Evolutionary conservation across 2,888 invertebrate genomes (phyloP).

Genomic region (Aleiodes leptofemur): DNA sequence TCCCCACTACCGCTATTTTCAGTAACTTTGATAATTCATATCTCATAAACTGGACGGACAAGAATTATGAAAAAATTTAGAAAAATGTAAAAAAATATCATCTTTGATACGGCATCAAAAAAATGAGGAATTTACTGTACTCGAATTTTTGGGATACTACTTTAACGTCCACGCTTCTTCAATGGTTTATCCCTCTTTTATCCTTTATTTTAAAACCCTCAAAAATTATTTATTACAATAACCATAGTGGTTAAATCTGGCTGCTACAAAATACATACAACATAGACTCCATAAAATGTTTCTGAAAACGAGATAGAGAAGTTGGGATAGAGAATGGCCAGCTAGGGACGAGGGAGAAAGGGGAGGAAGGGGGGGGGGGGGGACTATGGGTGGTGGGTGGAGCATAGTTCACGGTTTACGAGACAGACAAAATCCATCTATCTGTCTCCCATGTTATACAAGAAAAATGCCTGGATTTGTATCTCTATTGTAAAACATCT

Average conservation of each 20-base stretch:
- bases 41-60: too few relatives aligned
- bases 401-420: slow-evolving; percentile 43
- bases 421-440: slow-evolving; percentile 46
- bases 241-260: slow-evolving; percentile 23
- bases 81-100: too few relatives aligned
- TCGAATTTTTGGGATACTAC: too few relatives aligned
- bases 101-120: too few relatives aligned
- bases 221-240: slow-evolving; percentile 1
- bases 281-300: slow-evolving; percentile 29
- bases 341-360: background rate
- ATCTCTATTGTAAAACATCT: slow-evolving; percentile 32
- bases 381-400: background rate
- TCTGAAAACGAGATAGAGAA: slow-evolving; percentile 4
- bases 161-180: background rate
- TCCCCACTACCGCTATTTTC: too few relatives aligned
- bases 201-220: too few relatives aligned
- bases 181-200: too few relatives aligned
- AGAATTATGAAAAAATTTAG: too few relatives aligned
- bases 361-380: background rate
- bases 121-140: too few relatives aligned
- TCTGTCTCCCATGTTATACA: slow-evolving; percentile 36
- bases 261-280: background rate
- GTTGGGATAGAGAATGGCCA: background rate
- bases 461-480: slow-evolving; percentile 43
- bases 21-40: too few relatives aligned